Conservation (phyloP, 2,888 invertebrate genomes). For the Dorcus hopei region DNA sequence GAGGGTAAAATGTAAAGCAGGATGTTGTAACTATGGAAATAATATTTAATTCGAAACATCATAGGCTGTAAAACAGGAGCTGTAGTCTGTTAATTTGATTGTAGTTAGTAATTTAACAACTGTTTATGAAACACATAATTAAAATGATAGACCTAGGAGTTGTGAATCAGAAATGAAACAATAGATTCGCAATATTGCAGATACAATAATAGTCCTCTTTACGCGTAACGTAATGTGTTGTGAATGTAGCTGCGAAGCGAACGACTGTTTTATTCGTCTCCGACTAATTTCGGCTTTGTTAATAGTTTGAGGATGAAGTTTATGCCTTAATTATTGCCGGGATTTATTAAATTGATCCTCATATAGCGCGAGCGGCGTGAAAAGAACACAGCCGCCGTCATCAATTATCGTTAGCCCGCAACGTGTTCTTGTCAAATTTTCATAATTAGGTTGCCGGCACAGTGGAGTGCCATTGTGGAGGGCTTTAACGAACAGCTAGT, state of each 20-base stretch:
- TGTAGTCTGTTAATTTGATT: too few species aligned
- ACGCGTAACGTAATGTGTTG: conserved; percentile 33
- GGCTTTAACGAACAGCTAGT: conserved; percentile 39
- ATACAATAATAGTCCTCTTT: conserved; percentile 34
- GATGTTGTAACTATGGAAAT: too few species aligned
- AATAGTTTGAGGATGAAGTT: conserved; percentile 46
- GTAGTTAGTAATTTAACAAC: not conserved
- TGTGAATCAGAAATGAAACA: conserved; percentile 12
- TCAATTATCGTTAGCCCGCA: conserved; percentile 47
- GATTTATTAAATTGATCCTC: conserved; percentile 45
- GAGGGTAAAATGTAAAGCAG: too few species aligned
- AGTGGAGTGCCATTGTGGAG: conserved; percentile 44
- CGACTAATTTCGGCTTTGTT: conserved; percentile 45
- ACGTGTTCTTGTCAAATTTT: conserved; percentile 49
- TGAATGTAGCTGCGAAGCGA: conserved; percentile 37
- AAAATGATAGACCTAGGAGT: not conserved
- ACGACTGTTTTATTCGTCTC: conserved; percentile 40
- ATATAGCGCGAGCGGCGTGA: conserved; percentile 34
- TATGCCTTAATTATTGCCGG: conserved; percentile 44
- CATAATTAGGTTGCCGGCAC: conserved; percentile 46
- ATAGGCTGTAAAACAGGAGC: too few species aligned
- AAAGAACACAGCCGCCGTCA: conserved; percentile 35
- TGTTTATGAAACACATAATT: not conserved
- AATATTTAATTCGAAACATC: too few species aligned
- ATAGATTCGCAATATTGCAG: conserved; percentile 34